These are phyloP conservation scores for Propithecus perrieri DNA, from an alignment of 2,797 vertebrate genomes.

Conservation along the genomic window DNA sequence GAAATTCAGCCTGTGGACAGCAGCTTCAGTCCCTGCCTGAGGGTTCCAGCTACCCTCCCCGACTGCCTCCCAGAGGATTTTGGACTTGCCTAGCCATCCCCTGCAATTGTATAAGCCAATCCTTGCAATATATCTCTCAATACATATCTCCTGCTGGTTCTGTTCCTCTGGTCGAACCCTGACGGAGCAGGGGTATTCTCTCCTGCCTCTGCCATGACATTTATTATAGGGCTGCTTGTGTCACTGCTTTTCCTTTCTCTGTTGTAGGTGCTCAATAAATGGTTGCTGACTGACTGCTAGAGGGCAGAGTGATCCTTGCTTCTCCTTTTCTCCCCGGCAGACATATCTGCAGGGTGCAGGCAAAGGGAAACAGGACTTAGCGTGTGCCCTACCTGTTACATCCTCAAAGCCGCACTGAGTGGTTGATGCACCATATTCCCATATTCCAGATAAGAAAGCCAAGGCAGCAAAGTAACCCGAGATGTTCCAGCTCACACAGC, in stretches of 20 bases:
- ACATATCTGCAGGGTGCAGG: background rate
- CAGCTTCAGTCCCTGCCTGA: background rate
- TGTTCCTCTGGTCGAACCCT: background rate
- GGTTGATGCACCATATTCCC: accelerated
- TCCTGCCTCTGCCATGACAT: accelerated
- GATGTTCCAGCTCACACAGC: background rate
- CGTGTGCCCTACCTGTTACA: background rate
- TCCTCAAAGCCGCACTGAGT: background rate
- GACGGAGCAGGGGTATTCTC: accelerated
- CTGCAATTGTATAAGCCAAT: accelerated
- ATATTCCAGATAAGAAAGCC: background rate
- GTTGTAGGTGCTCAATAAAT: background rate
- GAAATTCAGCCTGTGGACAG: background rate
- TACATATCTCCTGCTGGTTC: accelerated
- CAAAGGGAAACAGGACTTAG: background rate
- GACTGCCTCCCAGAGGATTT: background rate
- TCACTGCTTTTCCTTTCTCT: background rate
- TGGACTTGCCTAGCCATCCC: background rate
- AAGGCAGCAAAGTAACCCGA: accelerated
- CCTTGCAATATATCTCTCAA: background rate
- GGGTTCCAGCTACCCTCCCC: background rate
- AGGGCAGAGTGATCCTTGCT: background rate
- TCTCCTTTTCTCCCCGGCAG: background rate
- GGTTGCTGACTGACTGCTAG: background rate
- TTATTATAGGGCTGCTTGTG: background rate